Evolutionary conservation across 2,888 invertebrate genomes (phyloP).

Genomic region (Cataglyphis albicans): DNA sequence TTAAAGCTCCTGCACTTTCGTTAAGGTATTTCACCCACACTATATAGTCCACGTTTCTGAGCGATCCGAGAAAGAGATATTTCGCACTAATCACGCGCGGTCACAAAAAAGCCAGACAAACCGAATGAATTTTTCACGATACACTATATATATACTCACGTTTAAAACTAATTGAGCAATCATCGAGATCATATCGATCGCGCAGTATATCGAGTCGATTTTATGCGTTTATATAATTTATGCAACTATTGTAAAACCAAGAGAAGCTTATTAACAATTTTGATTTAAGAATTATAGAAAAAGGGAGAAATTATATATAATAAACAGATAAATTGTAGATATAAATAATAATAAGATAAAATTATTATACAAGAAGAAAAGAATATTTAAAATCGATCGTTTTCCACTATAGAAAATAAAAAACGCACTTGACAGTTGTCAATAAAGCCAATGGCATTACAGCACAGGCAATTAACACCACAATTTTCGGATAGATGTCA

Average conservation of each 20-base stretch:
- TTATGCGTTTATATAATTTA: conserved; percentile 40
- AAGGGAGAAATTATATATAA: conserved; percentile 6
- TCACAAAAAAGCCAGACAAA: conserved; percentile 58
- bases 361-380: conserved; percentile 29
- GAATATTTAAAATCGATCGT: conserved; percentile 25
- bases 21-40: conserved; percentile 62
- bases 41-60: conserved; percentile 56
- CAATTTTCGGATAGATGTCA: neutral
- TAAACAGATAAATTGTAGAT: conserved; percentile 16
- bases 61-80: conserved; percentile 40
- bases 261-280: conserved; percentile 50
- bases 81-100: conserved; percentile 68
- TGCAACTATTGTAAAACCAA: conserved; percentile 34
- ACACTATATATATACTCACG: conserved; percentile 60
- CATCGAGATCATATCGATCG: conserved; percentile 54
- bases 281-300: conserved; percentile 50
- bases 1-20: conserved; percentile 49
- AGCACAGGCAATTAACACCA: conserved; percentile 11
- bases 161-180: conserved; percentile 77
- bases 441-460: conserved; percentile 18
- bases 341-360: conserved; percentile 32
- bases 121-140: conserved; percentile 62
- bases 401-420: conserved; percentile 38
- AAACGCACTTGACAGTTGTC: conserved; percentile 30
- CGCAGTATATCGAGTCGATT: conserved; percentile 37